Conservation (phyloP, 2,113 vertebrate species). For the Cyphomyrus plagiostoma region DNA sequence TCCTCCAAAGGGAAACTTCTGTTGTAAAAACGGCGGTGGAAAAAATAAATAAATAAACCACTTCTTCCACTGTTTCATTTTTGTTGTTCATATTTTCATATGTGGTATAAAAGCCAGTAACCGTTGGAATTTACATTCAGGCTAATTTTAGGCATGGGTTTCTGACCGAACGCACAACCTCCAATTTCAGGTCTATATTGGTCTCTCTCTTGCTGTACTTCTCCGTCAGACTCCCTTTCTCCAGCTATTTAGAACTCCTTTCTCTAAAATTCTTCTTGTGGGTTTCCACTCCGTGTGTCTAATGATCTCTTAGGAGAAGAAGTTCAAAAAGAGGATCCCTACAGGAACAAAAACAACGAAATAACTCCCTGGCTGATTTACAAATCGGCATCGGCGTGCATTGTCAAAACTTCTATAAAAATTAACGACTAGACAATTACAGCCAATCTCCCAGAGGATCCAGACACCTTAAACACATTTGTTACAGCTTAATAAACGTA, state of each 20-base stretch:
- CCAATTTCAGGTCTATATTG: slow-evolving; percentile 65
- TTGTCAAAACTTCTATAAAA: not conserved
- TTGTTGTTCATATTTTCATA: slow-evolving; percentile 43
- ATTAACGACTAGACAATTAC: not conserved
- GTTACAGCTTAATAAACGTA: too few species aligned
- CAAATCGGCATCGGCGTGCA: not conserved
- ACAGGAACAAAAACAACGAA: not conserved
- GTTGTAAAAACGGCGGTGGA: slow-evolving; percentile 48
- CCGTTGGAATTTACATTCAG: slow-evolving; percentile 64
- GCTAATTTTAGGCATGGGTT: slow-evolving; percentile 70
- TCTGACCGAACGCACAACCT: slow-evolving; percentile 70
- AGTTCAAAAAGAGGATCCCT: not conserved
- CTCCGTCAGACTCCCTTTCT: slow-evolving; percentile 10
- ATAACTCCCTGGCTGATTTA: not conserved
- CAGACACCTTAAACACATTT: not conserved
- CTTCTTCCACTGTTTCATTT: slow-evolving; percentile 34
- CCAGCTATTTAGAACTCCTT: not conserved
- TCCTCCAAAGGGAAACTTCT: slow-evolving; percentile 20
- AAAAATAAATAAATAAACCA: slow-evolving; percentile 7
- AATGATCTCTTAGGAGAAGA: not conserved
- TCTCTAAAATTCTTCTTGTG: not conserved
- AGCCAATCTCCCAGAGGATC: not conserved
- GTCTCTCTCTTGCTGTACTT: slow-evolving; percentile 50
- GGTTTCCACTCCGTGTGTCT: not conserved
- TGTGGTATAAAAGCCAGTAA: slow-evolving; percentile 45